Conservation (phyloP, 2,888 invertebrate species). For the Dione vanillae region DNA sequence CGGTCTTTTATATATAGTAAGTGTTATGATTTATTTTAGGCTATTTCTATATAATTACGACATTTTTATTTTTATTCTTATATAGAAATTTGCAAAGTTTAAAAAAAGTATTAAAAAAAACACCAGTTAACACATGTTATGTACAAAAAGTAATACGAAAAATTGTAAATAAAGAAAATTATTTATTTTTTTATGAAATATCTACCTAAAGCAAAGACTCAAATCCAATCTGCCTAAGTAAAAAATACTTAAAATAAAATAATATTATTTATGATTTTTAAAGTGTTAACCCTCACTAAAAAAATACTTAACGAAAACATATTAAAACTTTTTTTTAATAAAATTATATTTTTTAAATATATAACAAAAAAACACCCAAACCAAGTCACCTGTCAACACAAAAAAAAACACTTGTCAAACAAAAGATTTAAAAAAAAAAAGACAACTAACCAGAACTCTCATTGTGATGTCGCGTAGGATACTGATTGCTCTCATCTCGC, state of each 20-base stretch:
- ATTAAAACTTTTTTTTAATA: no score
- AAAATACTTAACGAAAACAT: background rate
- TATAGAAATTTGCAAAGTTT: no score
- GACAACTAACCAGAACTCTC: constrained; percentile 77
- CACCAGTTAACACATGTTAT: no score
- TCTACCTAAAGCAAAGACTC: background rate
- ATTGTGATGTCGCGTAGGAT: constrained; percentile 69
- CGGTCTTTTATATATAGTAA: no score
- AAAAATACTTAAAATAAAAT: background rate
- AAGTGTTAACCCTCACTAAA: no score
- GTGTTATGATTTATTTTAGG: no score
- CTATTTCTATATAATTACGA: no score
- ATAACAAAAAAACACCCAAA: background rate
- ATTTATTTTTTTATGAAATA: background rate
- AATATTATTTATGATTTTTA: background rate
- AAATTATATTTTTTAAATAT: background rate
- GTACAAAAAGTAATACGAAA: no score
- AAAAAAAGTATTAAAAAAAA: no score
- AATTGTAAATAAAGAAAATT: background rate
- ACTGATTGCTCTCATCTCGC: constrained; percentile 67
- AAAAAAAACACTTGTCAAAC: constrained; percentile 33
- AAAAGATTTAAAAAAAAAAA: constrained; percentile 44
- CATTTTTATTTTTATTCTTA: no score
- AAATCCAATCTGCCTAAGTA: background rate
- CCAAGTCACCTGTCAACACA: constrained; percentile 14